Conservation (phyloP, 2,797 vertebrate genomes). For the Natrix natrix region DNA sequence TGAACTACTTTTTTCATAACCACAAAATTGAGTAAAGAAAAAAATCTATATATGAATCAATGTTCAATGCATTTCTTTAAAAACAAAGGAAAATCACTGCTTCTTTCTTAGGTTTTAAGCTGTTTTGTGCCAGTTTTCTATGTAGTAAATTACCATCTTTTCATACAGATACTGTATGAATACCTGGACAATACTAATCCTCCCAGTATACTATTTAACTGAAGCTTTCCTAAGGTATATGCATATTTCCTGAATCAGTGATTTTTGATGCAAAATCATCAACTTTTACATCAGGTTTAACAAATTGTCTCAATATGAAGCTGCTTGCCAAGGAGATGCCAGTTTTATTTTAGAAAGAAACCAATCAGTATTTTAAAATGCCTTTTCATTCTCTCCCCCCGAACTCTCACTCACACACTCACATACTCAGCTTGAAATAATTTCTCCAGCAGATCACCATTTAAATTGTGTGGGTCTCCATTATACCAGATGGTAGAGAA, state of each 20-base stretch:
- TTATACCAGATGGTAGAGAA: neutral
- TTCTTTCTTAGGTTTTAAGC: neutral
- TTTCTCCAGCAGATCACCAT: neutral
- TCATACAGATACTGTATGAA: neutral
- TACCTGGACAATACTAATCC: neutral
- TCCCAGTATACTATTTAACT: neutral
- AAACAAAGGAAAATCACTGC: neutral
- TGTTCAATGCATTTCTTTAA: neutral
- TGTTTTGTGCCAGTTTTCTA: rapidly evolving
- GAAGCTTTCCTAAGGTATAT: neutral
- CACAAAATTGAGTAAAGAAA: neutral
- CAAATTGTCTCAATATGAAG: conserved; percentile 22
- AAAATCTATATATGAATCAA: neutral
- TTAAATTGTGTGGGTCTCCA: neutral
- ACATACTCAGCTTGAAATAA: neutral
- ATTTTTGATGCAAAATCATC: conserved; percentile 30
- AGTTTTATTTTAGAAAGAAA: conserved; percentile 42
- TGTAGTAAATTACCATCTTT: neutral
- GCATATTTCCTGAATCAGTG: conserved; percentile 8
- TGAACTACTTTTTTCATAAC: neutral
- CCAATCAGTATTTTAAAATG: conserved; percentile 16
- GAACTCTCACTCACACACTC: no score
- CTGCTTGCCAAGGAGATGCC: conserved; percentile 3
- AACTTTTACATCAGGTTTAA: conserved; percentile 26
- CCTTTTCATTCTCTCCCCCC: neutral